Percentiles rank a stretch among this genome's conserved stretches.
These are phyloP conservation scores for Volucella bombylans DNA, from an alignment of 2,888 invertebrate genomes.

Conservation along the genomic window DNA sequence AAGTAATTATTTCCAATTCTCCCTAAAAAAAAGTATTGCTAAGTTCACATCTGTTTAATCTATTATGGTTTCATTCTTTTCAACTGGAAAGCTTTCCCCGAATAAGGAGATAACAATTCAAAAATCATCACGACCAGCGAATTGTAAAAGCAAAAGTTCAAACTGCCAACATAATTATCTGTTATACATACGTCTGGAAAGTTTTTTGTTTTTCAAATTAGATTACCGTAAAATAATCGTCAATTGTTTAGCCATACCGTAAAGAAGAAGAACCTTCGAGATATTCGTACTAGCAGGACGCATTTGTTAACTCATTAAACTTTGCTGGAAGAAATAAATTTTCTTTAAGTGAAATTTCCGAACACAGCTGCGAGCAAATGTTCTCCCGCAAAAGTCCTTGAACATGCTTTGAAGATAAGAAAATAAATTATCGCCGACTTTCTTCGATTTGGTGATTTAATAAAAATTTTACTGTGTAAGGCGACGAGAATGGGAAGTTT, in stretches of 20 bases:
- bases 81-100: constrained; percentile 42
- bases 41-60: too few relatives aligned
- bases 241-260: constrained; percentile 13
- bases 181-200: constrained; percentile 55
- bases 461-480: not conserved
- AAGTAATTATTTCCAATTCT: too few relatives aligned
- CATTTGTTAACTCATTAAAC: constrained; percentile 31
- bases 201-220: constrained; percentile 36
- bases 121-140: constrained; percentile 30
- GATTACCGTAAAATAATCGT: constrained; percentile 48
- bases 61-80: too few relatives aligned
- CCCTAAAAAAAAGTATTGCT: too few relatives aligned
- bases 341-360: not conserved
- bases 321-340: constrained; percentile 22
- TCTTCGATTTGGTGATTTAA: not conserved
- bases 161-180: constrained; percentile 53
- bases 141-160: constrained; percentile 40
- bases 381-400: constrained; percentile 7
- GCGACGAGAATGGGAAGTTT: not conserved
- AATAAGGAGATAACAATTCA: constrained; percentile 28
- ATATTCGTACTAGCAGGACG: not conserved
- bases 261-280: constrained; percentile 6
- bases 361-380: constrained; percentile 17
- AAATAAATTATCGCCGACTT: too few relatives aligned
- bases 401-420: not conserved